A percentile compares a stretch with the other conserved stretches of the same genome.
phyloP scores from a whole-genome alignment of 1,140 invertebrate species.

The Saccostrea cuccullata region DNA sequence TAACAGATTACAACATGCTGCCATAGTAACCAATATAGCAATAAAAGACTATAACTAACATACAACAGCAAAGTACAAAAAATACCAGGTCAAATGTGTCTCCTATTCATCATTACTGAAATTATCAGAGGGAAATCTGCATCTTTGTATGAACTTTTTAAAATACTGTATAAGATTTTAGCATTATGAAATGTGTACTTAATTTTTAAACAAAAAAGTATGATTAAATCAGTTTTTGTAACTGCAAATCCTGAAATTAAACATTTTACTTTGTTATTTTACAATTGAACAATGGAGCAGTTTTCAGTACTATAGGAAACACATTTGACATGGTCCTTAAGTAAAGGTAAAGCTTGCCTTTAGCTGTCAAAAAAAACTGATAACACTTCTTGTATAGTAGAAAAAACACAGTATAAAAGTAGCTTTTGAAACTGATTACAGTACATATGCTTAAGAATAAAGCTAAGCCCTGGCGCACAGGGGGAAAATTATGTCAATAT shows the following conservation, averaged over 20 bases:
- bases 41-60: constrained; percentile 19
- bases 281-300: too few species aligned
- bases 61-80: constrained; percentile 26
- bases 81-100: neutral
- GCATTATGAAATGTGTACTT: too few species aligned
- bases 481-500: neutral
- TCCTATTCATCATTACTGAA: too few species aligned
- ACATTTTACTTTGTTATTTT: too few species aligned
- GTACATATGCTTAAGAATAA: neutral
- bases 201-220: too few species aligned
- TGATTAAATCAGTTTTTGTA: too few species aligned
- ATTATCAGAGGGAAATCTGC: too few species aligned
- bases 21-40: constrained; percentile 26
- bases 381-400: neutral
- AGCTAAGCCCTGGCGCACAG: neutral
- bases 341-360: neutral
- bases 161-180: too few species aligned
- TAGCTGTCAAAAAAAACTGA: neutral
- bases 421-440: neutral
- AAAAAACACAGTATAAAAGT: neutral
- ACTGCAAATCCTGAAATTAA: too few species aligned
- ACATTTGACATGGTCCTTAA: neutral
- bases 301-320: neutral
- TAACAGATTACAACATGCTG: constrained; percentile 37
- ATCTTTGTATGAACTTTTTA: too few species aligned